Evolutionary conservation across 1,140 invertebrate genomes (phyloP), one percentile per base, ranked within the genome.

Genomic region (Holotrichia oblita): DNA sequence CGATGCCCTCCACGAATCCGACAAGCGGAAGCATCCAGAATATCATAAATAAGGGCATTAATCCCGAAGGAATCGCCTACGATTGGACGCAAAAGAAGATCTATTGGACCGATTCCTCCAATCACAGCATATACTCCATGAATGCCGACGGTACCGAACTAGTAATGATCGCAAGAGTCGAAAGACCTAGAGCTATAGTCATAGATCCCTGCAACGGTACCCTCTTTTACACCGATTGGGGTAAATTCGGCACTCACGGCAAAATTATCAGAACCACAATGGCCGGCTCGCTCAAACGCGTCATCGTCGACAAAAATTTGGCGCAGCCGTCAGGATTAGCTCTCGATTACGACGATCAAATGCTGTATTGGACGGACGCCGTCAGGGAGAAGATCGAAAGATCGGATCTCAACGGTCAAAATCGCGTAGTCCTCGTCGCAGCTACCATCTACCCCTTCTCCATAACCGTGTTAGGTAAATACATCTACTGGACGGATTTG

Each of bases 401-500:
- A 20, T 95, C 96, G 0, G 93, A 95, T 85, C 86, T 99, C 6
- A 93, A 99, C 85, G 98, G 98, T 3, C 91, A 90, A 14, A 91
- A 92, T 44, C 86, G 93, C 6, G 91, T 96, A 87, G 89, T 96
- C 3, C 86, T 98, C 0, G 92, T 98, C 64, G 92, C 93, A 0
- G 96, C 96, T 0, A 98, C 97, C 0, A 98, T 98, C 79, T 98
- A 99, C 90, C 97, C 97, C 7, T 99, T 98, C 86, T 97, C 97
- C 0, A 96, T 99, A 12, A 97, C 97, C 0, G 94, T 99, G 0
- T 95, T 93, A 87, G 90, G 94, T 24, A 92, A 96, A 83, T 97
- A 97, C 85, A 98, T 99, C 73, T 99, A 99, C 86, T 98, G 98
- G 97, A 99, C 98, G 0, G 98, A 99, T 87, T 90, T 99, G 42